Conservation (phyloP, 2,797 vertebrate genomes). For the Hozukius guyotensis region DNA sequence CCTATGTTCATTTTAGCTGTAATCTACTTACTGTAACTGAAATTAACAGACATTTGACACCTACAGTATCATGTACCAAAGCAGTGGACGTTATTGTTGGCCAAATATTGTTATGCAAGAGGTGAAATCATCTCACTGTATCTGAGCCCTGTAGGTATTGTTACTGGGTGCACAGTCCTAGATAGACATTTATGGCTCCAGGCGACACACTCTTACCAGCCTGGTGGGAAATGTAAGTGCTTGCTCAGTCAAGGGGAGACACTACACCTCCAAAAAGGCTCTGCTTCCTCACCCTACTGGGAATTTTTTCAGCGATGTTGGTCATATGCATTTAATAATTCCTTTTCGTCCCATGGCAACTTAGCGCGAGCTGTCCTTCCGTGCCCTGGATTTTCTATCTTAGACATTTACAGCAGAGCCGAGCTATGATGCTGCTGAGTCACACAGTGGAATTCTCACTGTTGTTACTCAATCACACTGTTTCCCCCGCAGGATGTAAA, state of each 20-base stretch:
- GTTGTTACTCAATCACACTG: conserved; percentile 38
- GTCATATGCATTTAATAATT: conserved; percentile 45
- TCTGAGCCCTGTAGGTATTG: neutral
- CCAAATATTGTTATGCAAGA: neutral
- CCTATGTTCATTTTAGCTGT: neutral
- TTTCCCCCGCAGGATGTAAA: conserved; percentile 30
- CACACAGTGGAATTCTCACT: conserved; percentile 24
- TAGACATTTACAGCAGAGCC: conserved; percentile 12
- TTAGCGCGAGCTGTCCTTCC: conserved; percentile 9
- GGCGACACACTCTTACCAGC: conserved; percentile 6
- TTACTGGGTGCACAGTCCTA: neutral
- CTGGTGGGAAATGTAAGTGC: conserved; percentile 30
- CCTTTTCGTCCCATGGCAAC: conserved; percentile 33
- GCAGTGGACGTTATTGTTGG: neutral
- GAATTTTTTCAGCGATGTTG: conserved; percentile 25
- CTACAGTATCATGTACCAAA: neutral
- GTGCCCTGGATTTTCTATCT: conserved; percentile 20
- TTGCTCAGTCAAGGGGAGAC: conserved; percentile 31
- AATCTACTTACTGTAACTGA: neutral
- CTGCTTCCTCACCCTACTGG: conserved; percentile 27
- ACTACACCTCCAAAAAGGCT: conserved; percentile 12
- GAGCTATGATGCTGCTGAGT: conserved; percentile 38
- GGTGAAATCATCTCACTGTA: neutral
- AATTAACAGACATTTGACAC: neutral
- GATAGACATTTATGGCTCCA: conserved; percentile 16